Percentiles rank a stretch among this genome's conserved stretches.
These are phyloP conservation scores for Amazona vittata DNA, from an alignment of 2,113 vertebrate genomes.

Conservation along the genomic window DNA sequence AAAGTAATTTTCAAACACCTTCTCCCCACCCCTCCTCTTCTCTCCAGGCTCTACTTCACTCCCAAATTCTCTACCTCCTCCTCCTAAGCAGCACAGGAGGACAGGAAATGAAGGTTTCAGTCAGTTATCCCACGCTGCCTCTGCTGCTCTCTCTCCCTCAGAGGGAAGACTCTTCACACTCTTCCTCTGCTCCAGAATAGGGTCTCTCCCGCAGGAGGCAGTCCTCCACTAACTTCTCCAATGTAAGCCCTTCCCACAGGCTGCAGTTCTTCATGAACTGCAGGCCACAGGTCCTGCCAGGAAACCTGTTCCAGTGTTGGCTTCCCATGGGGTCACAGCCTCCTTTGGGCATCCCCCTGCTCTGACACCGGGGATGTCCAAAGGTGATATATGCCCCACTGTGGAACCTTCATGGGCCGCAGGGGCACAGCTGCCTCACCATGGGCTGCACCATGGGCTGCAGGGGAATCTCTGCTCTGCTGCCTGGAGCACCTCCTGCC, in stretches of 20 bases:
- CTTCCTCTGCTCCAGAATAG: background rate
- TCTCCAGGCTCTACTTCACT: background rate
- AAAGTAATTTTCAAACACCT: background rate
- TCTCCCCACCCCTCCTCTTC: background rate
- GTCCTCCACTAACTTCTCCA: background rate
- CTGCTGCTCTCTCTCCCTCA: background rate
- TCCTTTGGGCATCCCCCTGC: background rate
- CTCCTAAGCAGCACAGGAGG: background rate
- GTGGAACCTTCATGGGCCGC: no score
- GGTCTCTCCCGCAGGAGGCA: background rate
- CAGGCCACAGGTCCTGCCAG: background rate
- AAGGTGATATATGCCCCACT: background rate
- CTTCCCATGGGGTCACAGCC: background rate
- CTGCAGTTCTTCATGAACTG: background rate
- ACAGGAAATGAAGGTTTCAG: background rate
- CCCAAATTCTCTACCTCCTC: background rate
- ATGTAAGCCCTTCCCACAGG: background rate
- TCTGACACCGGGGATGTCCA: background rate
- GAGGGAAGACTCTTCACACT: background rate
- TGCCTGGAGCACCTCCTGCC: background rate
- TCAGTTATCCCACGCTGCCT: background rate
- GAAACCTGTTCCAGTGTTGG: background rate
- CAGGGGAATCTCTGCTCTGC: background rate
- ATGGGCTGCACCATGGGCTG: background rate
- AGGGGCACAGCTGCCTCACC: background rate